Base-by-base conservation (phyloP, 35 echinoderm and acorn worm species). In the Eucidaris tribuloides region DNA sequence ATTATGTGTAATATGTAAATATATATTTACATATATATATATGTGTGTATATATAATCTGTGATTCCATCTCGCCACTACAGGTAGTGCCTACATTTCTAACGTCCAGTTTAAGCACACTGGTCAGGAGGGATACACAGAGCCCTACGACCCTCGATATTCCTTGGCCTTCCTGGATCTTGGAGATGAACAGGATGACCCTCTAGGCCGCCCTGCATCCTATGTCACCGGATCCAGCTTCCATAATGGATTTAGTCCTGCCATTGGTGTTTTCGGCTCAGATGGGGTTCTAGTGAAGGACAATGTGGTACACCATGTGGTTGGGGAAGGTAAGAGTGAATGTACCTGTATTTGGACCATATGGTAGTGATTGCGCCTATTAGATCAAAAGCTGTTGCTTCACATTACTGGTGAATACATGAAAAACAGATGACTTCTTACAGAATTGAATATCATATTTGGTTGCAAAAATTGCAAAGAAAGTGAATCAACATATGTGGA, bases 231-330 rank as follows among this genome's bases (percentile, higher is more conserved):
- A 2, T 87, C 63, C 56, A 87, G 84, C 38, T 93, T 93, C 91
- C 84, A 87, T 44, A 20, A 83, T 65, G 91, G 91, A 7, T 93
- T 93, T 59, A 88, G 68, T 57, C 45, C 91, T 4, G 91, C 84
- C 35, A 79, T 93, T 52, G 91, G 84, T 5, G 50, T 82, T 0
- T 93, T 62, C 42, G 85, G 84, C 34, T 66, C 91, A 31, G 19
- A 62, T 39, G 68, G 54, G 13, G 19, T 88, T 3, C 46, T 83
- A n/a, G 42, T 93, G 5, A 24, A 83, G 45, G 84, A 93, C 54
- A 93, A 93, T 39, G 58, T 93, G 11, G 54, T 87, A 24, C 91
- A 93, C 57, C 91, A 92, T 36, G 88, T 85, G 0, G 85, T 93
- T 34, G 84, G 84, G 77, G 42, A 84, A 55, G 84, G 91, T 93